These are phyloP conservation scores for Neuroscelio doddi DNA, from an alignment of 2,888 invertebrate species.

Conservation along the genomic window DNA sequence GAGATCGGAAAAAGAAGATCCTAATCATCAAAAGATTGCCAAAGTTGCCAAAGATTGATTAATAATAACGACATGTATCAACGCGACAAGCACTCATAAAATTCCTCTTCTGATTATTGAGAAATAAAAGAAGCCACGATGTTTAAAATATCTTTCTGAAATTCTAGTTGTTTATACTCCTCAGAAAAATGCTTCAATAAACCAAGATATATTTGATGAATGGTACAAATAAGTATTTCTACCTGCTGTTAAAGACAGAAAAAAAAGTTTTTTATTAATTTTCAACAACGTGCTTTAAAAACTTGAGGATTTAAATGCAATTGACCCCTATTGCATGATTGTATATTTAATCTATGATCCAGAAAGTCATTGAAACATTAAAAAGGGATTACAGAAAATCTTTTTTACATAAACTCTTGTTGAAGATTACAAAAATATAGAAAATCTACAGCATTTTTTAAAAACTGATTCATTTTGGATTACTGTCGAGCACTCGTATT, in stretches of 20 bases:
- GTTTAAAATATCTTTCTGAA: constrained; percentile 48
- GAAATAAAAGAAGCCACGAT: constrained; percentile 54
- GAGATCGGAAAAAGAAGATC: no score
- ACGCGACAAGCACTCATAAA: constrained; percentile 53
- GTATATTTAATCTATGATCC: constrained; percentile 49
- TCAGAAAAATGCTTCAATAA: constrained; percentile 25
- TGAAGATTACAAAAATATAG: background rate
- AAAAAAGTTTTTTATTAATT: constrained; percentile 6
- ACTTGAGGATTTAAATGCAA: no score
- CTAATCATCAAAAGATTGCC: no score
- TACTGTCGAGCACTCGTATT: constrained; percentile 4
- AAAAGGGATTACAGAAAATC: background rate
- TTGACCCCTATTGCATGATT: no score
- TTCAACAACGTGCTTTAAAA: constrained; percentile 1
- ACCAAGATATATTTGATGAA: constrained; percentile 4
- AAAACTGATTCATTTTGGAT: constrained; percentile 10
- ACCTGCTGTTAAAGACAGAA: background rate
- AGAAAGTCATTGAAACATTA: constrained; percentile 12
- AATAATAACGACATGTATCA: constrained; percentile 54
- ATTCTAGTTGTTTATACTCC: constrained; percentile 17
- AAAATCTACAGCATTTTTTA: background rate
- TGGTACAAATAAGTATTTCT: constrained; percentile 24
- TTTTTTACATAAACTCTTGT: background rate
- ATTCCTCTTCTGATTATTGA: constrained; percentile 56
- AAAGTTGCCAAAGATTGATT: constrained; percentile 51